Evolutionary conservation across 2,113 vertebrate species (phyloP).

Genomic region (Empidonax alnorum): DNA sequence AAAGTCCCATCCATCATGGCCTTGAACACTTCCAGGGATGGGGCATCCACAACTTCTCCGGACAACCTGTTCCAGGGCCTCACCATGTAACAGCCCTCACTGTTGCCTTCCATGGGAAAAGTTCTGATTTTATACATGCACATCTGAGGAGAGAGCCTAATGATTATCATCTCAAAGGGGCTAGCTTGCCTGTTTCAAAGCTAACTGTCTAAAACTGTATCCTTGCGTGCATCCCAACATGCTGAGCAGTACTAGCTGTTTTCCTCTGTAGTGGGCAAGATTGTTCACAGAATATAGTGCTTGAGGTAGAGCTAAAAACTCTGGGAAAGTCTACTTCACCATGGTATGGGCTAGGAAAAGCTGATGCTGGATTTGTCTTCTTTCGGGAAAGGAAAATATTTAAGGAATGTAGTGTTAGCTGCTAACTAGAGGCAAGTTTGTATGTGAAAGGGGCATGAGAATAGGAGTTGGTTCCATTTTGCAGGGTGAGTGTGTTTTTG

Average conservation of each 20-base stretch:
- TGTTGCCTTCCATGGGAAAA: not conserved
- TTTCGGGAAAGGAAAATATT: constrained; percentile 36
- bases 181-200: not conserved
- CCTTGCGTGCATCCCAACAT: not conserved
- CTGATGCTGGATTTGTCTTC: not conserved
- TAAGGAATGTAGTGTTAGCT: not conserved
- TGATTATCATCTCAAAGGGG: not conserved
- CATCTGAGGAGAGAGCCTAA: not conserved
- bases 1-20: not conserved
- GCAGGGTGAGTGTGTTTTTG: not conserved
- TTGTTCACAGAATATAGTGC: not conserved
- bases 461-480: not conserved
- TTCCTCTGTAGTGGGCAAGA: not conserved
- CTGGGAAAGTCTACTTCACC: not conserved
- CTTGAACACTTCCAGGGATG: not conserved
- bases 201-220: not conserved
- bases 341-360: not conserved
- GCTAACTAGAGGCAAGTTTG: not conserved
- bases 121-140: not conserved
- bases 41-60: not conserved
- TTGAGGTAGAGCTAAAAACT: not conserved
- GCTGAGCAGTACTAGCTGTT: not conserved
- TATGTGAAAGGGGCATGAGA: not conserved
- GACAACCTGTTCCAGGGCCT: not conserved
- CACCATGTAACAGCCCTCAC: not conserved